Conservation (phyloP, 2,113 vertebrate species). For the Probosciger aterrimus region DNA sequence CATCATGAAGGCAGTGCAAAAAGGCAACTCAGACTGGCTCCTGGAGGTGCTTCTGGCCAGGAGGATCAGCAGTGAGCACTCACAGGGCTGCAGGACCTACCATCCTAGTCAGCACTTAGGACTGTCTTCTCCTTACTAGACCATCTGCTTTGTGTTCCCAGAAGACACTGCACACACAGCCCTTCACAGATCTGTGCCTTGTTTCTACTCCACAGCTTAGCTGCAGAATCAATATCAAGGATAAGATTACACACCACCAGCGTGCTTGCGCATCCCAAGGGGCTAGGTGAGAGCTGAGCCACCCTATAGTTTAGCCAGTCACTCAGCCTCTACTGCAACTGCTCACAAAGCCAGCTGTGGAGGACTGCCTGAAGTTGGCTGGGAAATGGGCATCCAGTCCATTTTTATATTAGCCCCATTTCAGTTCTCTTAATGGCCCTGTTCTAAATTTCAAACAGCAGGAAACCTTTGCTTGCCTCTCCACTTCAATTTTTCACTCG, state of each 20-base stretch:
- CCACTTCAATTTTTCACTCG: not conserved
- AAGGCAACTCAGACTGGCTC: not conserved
- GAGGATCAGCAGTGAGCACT: not conserved
- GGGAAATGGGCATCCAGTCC: not conserved
- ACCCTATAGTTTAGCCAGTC: not conserved
- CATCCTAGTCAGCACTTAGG: not conserved
- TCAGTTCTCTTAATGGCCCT: not conserved
- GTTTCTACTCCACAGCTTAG: not conserved
- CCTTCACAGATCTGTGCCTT: not conserved
- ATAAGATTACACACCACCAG: not conserved
- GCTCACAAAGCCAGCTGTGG: not conserved
- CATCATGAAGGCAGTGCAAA: not conserved
- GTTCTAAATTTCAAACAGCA: not conserved
- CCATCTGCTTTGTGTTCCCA: not conserved
- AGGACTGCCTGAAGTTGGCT: not conserved
- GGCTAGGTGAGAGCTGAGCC: not conserved
- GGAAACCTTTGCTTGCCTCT: not conserved
- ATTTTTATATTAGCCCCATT: not conserved
- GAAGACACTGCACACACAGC: not conserved
- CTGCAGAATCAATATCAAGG: not conserved
- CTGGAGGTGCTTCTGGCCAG: not conserved
- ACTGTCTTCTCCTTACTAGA: not conserved
- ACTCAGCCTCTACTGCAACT: not conserved
- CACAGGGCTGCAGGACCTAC: not conserved
- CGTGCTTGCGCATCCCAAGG: accelerated